These are phyloP conservation scores for Luehdorfia chinensis DNA, from an alignment of 1,140 invertebrate species.

Conservation along the genomic window DNA sequence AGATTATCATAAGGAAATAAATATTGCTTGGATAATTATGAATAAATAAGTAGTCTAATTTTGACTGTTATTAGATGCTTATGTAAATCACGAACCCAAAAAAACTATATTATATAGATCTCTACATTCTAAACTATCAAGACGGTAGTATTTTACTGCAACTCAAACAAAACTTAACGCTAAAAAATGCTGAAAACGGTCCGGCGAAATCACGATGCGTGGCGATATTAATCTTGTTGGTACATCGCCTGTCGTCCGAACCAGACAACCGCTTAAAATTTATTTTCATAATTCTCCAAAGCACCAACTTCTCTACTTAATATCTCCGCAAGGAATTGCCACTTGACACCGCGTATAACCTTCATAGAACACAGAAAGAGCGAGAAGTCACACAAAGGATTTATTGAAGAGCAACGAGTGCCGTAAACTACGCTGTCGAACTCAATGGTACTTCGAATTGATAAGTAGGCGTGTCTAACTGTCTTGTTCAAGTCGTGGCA, in stretches of 20 bases:
- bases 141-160: too few relatives aligned
- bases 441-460: conserved; percentile 43
- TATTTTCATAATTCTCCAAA: conserved; percentile 5
- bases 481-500: conserved; percentile 1
- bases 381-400: conserved; percentile 39
- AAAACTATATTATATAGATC: too few relatives aligned
- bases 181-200: background rate
- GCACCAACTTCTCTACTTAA: background rate
- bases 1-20: too few relatives aligned
- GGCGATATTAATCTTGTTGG: background rate
- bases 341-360: conserved; percentile 33
- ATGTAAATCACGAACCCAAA: too few relatives aligned
- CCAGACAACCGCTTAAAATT: background rate
- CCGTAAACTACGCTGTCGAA: conserved; percentile 43
- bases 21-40: too few relatives aligned
- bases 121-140: too few relatives aligned
- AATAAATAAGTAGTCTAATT: too few relatives aligned
- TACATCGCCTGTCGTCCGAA: background rate
- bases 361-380: conserved; percentile 41
- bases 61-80: too few relatives aligned
- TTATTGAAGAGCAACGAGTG: conserved; percentile 39
- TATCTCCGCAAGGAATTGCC: conserved; percentile 4
- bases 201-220: background rate
- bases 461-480: conserved; percentile 33
- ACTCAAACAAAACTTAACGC: too few relatives aligned